phyloP scores from a whole-genome alignment of 2,888 invertebrate species.

The Torymus aiolomorphi region DNA sequence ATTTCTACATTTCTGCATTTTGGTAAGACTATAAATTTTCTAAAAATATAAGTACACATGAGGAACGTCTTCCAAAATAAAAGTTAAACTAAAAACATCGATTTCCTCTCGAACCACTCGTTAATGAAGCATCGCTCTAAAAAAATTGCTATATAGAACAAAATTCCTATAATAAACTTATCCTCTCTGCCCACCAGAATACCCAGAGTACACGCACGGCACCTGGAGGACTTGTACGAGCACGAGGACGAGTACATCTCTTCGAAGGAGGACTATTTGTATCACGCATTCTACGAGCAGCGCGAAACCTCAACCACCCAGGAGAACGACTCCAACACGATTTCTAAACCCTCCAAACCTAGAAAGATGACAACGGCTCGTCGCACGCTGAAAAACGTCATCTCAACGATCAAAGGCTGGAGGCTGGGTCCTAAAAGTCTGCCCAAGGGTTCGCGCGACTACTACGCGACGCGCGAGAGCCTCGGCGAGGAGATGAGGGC shows the following conservation, averaged over 20 bases:
- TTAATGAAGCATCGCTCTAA: no score
- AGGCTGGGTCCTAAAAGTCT: not conserved
- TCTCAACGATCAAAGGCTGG: conserved; percentile 58
- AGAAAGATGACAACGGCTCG: not conserved
- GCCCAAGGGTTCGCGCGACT: conserved; percentile 52
- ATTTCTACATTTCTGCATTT: no score
- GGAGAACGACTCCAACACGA: not conserved
- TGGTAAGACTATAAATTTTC: no score
- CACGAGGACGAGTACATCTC: conserved; percentile 7
- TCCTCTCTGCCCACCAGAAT: no score
- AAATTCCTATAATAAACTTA: no score
- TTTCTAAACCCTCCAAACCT: not conserved
- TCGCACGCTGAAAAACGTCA: conserved; percentile 57
- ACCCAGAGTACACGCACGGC: not conserved
- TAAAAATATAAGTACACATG: no score
- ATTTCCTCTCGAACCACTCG: no score
- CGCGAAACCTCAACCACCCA: not conserved
- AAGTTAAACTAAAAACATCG: no score
- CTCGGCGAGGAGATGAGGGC: no score
- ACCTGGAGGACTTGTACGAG: not conserved
- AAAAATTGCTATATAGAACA: no score
- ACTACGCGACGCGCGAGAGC: no score
- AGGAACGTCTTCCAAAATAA: no score
- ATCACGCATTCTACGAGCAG: not conserved
- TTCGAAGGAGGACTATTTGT: not conserved